Evolutionary conservation across 2,113 vertebrate species (phyloP).

Genomic region (Lepisosteus osseus): DNA sequence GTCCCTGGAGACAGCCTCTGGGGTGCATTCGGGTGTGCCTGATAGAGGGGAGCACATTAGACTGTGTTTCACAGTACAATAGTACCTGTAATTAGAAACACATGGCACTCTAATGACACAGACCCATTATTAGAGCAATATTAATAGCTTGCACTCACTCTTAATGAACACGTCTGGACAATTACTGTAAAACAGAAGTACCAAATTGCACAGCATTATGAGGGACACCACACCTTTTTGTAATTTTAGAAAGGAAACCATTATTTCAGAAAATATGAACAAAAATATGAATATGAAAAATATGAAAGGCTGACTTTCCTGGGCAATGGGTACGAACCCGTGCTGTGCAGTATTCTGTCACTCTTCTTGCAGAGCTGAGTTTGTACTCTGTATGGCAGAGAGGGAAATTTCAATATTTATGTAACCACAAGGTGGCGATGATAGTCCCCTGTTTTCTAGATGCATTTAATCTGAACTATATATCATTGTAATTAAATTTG

Average conservation of each 20-base stretch:
- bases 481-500: too few relatives aligned
- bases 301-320: not conserved
- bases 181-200: not conserved
- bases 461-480: too few relatives aligned
- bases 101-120: not conserved
- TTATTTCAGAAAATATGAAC: not conserved
- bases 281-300: not conserved
- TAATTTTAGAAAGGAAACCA: too few relatives aligned
- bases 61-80: not conserved
- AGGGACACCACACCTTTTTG: not conserved
- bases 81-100: conserved; percentile 5
- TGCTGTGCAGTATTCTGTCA: too few relatives aligned
- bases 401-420: too few relatives aligned
- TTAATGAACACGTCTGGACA: not conserved
- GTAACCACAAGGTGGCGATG: too few relatives aligned
- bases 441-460: too few relatives aligned
- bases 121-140: not conserved
- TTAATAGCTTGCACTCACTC: not conserved
- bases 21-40: not conserved
- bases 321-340: not conserved
- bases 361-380: too few relatives aligned
- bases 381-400: too few relatives aligned
- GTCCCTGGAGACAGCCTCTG: not conserved
- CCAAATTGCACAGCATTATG: not conserved
- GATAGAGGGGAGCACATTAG: not conserved